Percentiles rank a stretch among this genome's conserved stretches.
These are phyloP conservation scores for Harpegnathos saltator DNA, from an alignment of 1,140 invertebrate genomes.

Conservation along the genomic window DNA sequence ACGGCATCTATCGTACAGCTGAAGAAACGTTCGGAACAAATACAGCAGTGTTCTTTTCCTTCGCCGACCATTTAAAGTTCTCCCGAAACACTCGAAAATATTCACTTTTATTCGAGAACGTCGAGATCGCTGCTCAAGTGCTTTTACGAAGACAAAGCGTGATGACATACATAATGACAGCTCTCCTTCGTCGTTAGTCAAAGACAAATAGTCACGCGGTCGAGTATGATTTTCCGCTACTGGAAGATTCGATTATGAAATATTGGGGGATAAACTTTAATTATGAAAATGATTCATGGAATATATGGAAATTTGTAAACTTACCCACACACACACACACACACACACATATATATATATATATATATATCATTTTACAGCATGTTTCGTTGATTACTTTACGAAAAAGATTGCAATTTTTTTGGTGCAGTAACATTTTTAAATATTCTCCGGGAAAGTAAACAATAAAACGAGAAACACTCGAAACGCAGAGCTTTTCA, in stretches of 20 bases:
- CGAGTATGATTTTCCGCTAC: not conserved
- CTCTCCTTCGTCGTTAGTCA: not conserved
- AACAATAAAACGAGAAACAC: too few relatives aligned
- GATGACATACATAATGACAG: slow-evolving; percentile 44
- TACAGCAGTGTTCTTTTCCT: slow-evolving; percentile 46
- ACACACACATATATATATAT: too few relatives aligned
- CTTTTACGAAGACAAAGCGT: slow-evolving; percentile 35
- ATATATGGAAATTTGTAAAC: too few relatives aligned
- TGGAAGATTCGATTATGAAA: not conserved
- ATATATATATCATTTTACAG: too few relatives aligned
- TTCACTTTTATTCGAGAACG: slow-evolving; percentile 27
- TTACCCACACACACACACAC: too few relatives aligned
- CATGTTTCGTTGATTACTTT: too few relatives aligned
- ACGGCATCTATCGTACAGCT: not conserved
- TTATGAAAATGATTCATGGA: too few relatives aligned
- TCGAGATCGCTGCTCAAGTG: slow-evolving; percentile 27
- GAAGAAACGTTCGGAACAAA: slow-evolving; percentile 44
- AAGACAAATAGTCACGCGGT: slow-evolving; percentile 40
- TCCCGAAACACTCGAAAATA: slow-evolving; percentile 6
- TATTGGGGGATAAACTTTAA: too few relatives aligned
- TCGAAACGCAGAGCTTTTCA: too few relatives aligned
- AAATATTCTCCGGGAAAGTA: too few relatives aligned
- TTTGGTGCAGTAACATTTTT: too few relatives aligned
- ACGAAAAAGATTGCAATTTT: too few relatives aligned
- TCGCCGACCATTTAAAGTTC: slow-evolving; percentile 20